A percentile compares a stretch with the other conserved stretches of the same genome.
These are phyloP conservation scores for Cylloceria caligata DNA, from an alignment of 2,888 invertebrate species.

Conservation along the genomic window DNA sequence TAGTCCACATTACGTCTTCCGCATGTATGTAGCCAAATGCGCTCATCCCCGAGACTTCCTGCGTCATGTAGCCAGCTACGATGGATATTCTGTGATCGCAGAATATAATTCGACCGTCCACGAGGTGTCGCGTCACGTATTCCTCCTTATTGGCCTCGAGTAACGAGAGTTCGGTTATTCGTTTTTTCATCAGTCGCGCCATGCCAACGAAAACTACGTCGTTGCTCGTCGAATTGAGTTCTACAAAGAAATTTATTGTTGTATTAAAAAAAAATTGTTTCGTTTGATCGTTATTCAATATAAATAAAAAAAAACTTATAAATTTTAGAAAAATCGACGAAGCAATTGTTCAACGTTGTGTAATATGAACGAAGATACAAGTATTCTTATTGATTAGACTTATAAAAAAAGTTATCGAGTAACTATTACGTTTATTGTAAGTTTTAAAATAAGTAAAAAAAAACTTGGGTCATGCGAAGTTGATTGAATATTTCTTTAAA, in stretches of 20 bases:
- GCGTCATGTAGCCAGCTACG: conserved; percentile 95
- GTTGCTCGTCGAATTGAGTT: conserved; percentile 75
- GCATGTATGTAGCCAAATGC: conserved; percentile 96
- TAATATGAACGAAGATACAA: no score
- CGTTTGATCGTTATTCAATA: neutral
- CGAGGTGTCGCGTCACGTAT: conserved; percentile 94
- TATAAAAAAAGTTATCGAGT: no score
- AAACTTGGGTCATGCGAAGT: neutral
- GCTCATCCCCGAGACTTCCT: conserved; percentile 94
- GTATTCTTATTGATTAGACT: no score
- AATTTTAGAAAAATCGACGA: neutral
- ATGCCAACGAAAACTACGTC: conserved; percentile 89
- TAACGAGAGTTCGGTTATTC: conserved; percentile 88
- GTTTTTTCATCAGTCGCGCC: conserved; percentile 90
- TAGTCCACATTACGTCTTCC: conserved; percentile 95
- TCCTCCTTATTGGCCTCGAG: conserved; percentile 91
- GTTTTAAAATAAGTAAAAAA: neutral
- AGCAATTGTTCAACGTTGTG: no score
- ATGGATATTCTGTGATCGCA: conserved; percentile 96
- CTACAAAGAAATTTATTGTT: conserved; percentile 55
- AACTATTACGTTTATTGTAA: no score
- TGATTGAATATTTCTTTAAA: neutral
- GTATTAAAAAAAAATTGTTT: conserved; percentile 10
- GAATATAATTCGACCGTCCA: conserved; percentile 95
- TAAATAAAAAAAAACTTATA: neutral